These are phyloP conservation scores for Phyllostomus hastatus DNA, from an alignment of 2,113 vertebrate species.

Conservation along the genomic window DNA sequence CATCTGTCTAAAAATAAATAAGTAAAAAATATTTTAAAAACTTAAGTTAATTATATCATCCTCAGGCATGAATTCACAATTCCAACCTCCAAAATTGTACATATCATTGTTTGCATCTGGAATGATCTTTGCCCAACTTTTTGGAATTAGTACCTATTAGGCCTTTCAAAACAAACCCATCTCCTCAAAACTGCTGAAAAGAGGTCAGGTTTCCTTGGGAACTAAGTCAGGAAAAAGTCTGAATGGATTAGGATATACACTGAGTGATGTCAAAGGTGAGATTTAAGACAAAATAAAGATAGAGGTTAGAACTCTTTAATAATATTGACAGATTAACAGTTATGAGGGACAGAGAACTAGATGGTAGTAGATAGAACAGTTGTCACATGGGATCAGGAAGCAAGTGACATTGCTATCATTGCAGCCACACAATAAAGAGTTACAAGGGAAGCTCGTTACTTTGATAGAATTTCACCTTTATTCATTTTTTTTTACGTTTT, in stretches of 20 bases:
- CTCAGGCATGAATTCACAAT: neutral
- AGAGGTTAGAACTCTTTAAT: neutral
- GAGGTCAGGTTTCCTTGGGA: neutral
- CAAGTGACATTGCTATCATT: rapidly evolving
- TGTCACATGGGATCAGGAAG: neutral
- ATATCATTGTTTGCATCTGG: neutral
- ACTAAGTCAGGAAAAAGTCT: neutral
- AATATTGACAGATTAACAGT: neutral
- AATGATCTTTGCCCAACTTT: neutral
- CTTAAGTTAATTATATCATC: neutral
- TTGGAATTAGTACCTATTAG: neutral
- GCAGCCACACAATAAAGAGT: neutral
- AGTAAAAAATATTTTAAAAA: no score
- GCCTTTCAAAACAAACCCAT: neutral
- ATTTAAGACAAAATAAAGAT: neutral
- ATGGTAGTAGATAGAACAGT: neutral
- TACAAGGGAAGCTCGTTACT: neutral
- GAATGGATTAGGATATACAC: neutral
- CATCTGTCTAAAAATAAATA: no score
- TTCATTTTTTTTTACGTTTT: neutral
- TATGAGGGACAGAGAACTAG: neutral
- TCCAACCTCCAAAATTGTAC: neutral
- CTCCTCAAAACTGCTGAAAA: neutral
- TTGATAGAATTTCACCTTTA: neutral
- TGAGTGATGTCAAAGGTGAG: neutral